These are phyloP conservation scores for Coregonus suidteri DNA, from an alignment of 2,797 vertebrate genomes.

Conservation along the genomic window DNA sequence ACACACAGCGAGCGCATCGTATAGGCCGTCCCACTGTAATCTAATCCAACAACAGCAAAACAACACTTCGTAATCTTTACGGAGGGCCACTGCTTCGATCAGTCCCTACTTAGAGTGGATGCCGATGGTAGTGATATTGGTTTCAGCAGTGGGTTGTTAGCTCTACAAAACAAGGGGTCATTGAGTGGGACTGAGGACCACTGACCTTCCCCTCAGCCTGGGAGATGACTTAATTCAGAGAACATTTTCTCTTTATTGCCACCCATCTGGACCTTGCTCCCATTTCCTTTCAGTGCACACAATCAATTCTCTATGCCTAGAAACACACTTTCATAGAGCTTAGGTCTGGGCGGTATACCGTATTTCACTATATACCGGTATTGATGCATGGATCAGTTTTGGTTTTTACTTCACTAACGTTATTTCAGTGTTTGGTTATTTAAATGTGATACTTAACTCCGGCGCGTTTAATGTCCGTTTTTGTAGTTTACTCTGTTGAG, in stretches of 20 bases:
- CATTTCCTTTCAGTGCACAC: conserved; percentile 49
- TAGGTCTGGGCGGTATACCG: conserved; percentile 36
- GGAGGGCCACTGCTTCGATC: not conserved
- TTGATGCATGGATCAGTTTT: too few relatives aligned
- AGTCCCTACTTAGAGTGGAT: not conserved
- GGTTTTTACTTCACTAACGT: too few relatives aligned
- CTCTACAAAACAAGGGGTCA: conserved; percentile 67
- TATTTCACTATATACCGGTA: too few relatives aligned
- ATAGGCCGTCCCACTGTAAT: conserved; percentile 37
- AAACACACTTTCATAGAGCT: conserved; percentile 42
- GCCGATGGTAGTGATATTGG: not conserved
- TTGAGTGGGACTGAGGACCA: conserved; percentile 62
- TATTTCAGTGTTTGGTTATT: too few relatives aligned
- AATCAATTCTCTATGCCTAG: conserved; percentile 57
- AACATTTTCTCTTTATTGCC: conserved; percentile 59
- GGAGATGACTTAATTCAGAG: conserved; percentile 80
- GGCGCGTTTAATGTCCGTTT: too few relatives aligned
- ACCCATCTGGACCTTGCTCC: conserved; percentile 32
- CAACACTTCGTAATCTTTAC: conserved; percentile 21
- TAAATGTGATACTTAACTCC: too few relatives aligned
- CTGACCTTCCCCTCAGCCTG: conserved; percentile 68
- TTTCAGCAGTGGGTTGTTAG: conserved; percentile 45
- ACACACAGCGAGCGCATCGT: not conserved
- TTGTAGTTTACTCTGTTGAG: too few relatives aligned
- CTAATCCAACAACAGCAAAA: conserved; percentile 17